These are phyloP conservation scores for Tenthredo distinguenda DNA, from an alignment of 2,888 invertebrate species.

Conservation along the genomic window DNA sequence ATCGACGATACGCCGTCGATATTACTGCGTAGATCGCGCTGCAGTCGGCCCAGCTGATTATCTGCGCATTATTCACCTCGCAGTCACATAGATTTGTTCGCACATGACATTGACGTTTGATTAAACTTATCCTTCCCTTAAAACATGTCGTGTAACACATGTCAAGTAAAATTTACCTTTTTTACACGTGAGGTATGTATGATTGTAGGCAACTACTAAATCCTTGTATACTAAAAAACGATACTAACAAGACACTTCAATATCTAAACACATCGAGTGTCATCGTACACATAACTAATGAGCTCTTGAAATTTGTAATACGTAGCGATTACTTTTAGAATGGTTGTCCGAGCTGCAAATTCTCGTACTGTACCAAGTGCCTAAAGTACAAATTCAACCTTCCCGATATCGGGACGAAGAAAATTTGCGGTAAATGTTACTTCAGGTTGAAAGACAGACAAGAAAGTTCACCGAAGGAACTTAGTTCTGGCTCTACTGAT, in stretches of 20 bases:
- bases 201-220: background rate
- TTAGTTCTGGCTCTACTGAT: background rate
- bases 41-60: background rate
- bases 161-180: constrained; percentile 85
- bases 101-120: background rate
- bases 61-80: background rate
- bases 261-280: background rate
- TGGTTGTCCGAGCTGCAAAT: constrained; percentile 91
- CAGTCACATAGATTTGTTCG: background rate
- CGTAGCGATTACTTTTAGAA: constrained; percentile 81
- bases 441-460: constrained; percentile 51
- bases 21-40: background rate
- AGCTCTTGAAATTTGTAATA: background rate
- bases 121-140: constrained; percentile 13
- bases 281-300: background rate
- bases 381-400: constrained; percentile 86
- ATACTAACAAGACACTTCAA: background rate
- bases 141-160: constrained; percentile 87
- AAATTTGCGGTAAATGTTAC: constrained; percentile 83
- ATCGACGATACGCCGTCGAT: background rate
- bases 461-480: background rate
- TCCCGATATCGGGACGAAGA: constrained; percentile 82
- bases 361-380: constrained; percentile 91
- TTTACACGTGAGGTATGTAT: constrained; percentile 85
- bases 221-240: background rate